Conservation (phyloP, 2,888 invertebrate genomes). For the Beris morrisii region DNA sequence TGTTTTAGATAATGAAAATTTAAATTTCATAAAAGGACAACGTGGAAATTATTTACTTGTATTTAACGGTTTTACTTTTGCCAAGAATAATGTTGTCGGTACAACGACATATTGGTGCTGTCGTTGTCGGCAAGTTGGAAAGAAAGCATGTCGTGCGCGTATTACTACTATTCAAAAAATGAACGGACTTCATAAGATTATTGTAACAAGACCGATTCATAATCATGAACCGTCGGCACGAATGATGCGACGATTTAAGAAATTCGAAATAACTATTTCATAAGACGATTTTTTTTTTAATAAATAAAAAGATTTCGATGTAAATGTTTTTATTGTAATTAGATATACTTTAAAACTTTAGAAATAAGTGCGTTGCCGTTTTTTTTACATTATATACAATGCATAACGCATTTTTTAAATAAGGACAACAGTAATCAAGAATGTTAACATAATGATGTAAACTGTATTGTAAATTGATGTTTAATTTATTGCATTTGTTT, state of each 20-base stretch:
- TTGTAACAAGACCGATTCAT: conserved; percentile 50
- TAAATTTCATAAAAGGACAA: conserved; percentile 52
- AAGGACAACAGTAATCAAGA: too few species aligned
- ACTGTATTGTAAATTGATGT: too few species aligned
- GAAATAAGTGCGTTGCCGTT: too few species aligned
- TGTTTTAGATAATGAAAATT: conserved; percentile 40
- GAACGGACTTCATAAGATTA: conserved; percentile 49
- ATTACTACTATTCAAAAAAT: conserved; percentile 46
- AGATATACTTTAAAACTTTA: too few species aligned
- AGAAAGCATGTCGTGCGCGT: conserved; percentile 48
- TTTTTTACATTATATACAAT: too few species aligned
- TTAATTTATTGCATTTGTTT: too few species aligned
- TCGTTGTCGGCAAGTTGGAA: conserved; percentile 48
- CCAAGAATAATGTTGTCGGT: conserved; percentile 50
- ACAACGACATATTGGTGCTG: conserved; percentile 55
- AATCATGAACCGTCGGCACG: conserved; percentile 51
- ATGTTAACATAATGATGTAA: too few species aligned
- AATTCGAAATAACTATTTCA: conserved; percentile 20
- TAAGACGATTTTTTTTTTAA: too few species aligned
- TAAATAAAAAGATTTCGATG: too few species aligned
- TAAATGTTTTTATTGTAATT: too few species aligned
- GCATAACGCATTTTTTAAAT: too few species aligned
- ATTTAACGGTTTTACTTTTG: conserved; percentile 51
- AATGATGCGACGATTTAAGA: conserved; percentile 44
- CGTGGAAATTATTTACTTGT: conserved; percentile 50